These are phyloP conservation scores for Cherax destructor DNA, from an alignment of 1,140 invertebrate genomes.

Conservation along the genomic window DNA sequence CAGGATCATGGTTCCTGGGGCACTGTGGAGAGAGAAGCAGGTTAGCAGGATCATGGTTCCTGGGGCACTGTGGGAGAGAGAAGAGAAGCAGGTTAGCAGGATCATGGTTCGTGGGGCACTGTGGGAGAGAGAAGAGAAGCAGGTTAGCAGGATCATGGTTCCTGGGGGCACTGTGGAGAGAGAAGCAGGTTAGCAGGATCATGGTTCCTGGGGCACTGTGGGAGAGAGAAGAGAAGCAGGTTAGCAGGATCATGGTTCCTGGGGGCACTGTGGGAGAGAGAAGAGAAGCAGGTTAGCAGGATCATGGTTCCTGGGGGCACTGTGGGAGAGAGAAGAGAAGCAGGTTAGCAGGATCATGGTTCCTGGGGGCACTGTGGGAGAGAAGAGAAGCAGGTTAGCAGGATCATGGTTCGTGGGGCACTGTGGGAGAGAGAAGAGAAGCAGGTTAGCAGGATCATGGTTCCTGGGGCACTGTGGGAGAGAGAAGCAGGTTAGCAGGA, in stretches of 20 bases:
- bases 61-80: conserved; percentile 34
- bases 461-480: conserved; percentile 39
- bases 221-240: no score
- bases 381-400: no score
- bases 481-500: no score
- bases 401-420: conserved; percentile 42
- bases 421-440: not conserved
- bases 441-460: conserved; percentile 7
- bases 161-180: conserved; percentile 45
- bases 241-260: conserved; percentile 10
- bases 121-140: not conserved
- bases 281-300: no score
- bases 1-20: conserved; percentile 42
- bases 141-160: conserved; percentile 8
- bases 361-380: conserved; percentile 43
- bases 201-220: conserved; percentile 51
- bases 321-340: not conserved
- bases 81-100: no score
- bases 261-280: conserved; percentile 42
- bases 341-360: conserved; percentile 9
- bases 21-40: conserved; percentile 9
- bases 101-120: conserved; percentile 52
- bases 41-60: not conserved
- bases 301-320: conserved; percentile 49
- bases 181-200: not conserved